Base-by-base conservation (phyloP, 2,797 vertebrate species). In the Lemur catta region DNA sequence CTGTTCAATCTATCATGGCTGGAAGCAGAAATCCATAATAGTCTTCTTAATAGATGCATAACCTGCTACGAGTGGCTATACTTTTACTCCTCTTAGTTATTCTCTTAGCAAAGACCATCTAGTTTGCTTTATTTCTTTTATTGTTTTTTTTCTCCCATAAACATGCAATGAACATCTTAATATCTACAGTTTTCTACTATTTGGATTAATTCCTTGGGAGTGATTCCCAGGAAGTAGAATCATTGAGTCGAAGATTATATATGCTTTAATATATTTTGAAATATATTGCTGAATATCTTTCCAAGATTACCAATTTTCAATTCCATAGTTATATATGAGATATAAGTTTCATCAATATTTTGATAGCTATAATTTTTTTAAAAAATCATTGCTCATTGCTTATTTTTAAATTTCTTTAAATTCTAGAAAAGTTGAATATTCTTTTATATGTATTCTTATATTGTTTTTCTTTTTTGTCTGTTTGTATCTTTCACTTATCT, bases 401-500 rank as follows among this genome's bases (percentile, higher is more conserved):
- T 88, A 84, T 84, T 88, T 91, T 92, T n/a, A 75, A 63, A 43
- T 67, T 85, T 92, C 15, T 63, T 87, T 82, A 13, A 38, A 35
- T 74, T 71, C 35, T 88, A 79, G 84, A 33, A 72, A 71, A 28
- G n/a, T 79, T 84, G 48, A 65, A 15, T 65, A 65, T 65, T 65
- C 59, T 79, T 90, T 81, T 63, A 50, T 57, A 26, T 65, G 18
- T 74, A 89, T 33, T 96, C 33, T 65, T 79, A 13, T 48, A 55
- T 92, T 61, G 5, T 67, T 95, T 72, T 74, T 52, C 15, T 57
- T 76, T 93, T 48, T 59, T 20, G 38, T 89, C 52, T 89, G 26
- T 85, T 90, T 91, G n/a, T 81, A 33, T 87, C 15, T 81, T 91
- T 75, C 75, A 22, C 41, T 75, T 82, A 12, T 7, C 35, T 86